Conservation (phyloP, 2,888 invertebrate genomes). For the Dryobota labecula region DNA sequence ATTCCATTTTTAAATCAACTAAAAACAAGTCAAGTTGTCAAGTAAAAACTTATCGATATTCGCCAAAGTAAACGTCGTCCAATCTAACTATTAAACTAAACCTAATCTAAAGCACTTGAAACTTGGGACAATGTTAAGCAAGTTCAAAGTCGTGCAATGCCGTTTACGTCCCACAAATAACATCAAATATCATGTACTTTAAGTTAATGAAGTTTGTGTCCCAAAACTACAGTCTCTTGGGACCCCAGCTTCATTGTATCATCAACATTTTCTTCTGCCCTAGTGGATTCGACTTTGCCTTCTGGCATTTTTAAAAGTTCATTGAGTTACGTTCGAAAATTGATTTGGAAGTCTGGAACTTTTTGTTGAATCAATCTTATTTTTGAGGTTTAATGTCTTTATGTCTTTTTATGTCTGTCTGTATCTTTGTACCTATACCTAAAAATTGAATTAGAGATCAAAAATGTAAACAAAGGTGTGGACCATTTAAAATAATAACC, state of each 20-base stretch:
- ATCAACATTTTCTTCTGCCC: conserved; percentile 30
- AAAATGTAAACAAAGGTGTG: too few species aligned
- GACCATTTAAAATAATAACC: too few species aligned
- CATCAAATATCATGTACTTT: conserved; percentile 34
- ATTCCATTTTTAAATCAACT: too few species aligned
- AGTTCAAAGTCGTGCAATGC: neutral
- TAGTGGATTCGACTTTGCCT: conserved; percentile 28
- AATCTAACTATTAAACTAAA: conserved; percentile 13
- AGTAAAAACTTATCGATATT: too few species aligned
- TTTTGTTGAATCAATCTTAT: conserved; percentile 1
- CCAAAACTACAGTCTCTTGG: conserved; percentile 32
- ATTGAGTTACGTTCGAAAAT: conserved; percentile 28
- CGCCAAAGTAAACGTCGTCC: neutral
- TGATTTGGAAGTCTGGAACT: conserved; percentile 21
- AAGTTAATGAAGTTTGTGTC: conserved; percentile 48
- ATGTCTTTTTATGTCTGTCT: neutral
- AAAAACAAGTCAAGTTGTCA: too few species aligned
- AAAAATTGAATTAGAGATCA: too few species aligned
- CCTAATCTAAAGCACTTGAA: conserved; percentile 22
- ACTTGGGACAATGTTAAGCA: conserved; percentile 31
- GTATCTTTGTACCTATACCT: too few species aligned
- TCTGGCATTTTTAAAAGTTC: conserved; percentile 28
- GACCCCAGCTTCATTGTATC: conserved; percentile 36
- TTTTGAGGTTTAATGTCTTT: neutral
- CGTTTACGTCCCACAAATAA: conserved; percentile 36